These are phyloP conservation scores for Bemisia tabaci DNA, from an alignment of 1,140 invertebrate genomes.

Conservation along the genomic window DNA sequence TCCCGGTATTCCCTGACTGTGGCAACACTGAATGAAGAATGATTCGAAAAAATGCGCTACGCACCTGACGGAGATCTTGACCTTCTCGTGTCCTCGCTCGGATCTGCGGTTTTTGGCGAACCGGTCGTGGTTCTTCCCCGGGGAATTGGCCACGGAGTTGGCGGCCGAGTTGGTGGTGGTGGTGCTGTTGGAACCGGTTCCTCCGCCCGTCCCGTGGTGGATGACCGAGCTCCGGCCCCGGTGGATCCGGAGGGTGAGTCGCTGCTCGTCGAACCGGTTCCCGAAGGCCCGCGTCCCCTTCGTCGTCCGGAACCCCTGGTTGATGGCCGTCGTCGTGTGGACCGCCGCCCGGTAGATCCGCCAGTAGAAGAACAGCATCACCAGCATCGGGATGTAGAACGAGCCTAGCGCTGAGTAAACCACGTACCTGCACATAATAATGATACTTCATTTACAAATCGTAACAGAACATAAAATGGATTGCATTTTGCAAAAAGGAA, in stretches of 20 bases:
- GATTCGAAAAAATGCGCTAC: too few species aligned
- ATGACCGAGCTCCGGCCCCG: slow-evolving; percentile 51
- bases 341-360: slow-evolving; percentile 86
- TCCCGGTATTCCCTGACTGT: too few species aligned
- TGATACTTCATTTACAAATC: slow-evolving; percentile 78
- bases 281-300: slow-evolving; percentile 44
- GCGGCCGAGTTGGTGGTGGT: slow-evolving; percentile 14
- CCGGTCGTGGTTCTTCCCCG: slow-evolving; percentile 1
- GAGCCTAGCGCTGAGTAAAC: slow-evolving; percentile 94
- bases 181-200: slow-evolving; percentile 17
- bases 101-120: slow-evolving; percentile 9
- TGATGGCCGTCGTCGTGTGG: slow-evolving; percentile 76
- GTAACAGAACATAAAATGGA: too few species aligned
- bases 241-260: slow-evolving; percentile 82
- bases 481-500: too few species aligned
- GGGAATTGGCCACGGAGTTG: slow-evolving; percentile 19
- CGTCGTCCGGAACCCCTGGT: slow-evolving; percentile 83
- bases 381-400: slow-evolving; percentile 93
- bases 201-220: slow-evolving; percentile 39
- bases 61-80: slow-evolving; percentile 71
- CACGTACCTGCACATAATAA: too few species aligned
- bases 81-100: slow-evolving; percentile 46
- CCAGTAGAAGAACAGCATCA: slow-evolving; percentile 96
- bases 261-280: slow-evolving; percentile 66
- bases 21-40: too few species aligned